These are phyloP conservation scores for Apotomis capreana DNA, from an alignment of 2,888 invertebrate species.

Conservation along the genomic window DNA sequence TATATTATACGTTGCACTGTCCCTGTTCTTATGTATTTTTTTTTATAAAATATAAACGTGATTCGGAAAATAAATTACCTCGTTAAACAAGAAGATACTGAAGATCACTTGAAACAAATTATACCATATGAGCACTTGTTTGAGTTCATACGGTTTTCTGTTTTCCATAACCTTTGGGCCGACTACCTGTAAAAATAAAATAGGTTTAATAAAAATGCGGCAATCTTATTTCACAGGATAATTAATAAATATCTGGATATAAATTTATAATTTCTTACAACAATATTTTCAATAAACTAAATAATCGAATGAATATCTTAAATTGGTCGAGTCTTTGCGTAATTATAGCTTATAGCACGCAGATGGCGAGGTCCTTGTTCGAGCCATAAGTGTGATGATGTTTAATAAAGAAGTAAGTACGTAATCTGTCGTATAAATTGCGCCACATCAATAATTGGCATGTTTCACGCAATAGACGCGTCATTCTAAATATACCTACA, in stretches of 20 bases:
- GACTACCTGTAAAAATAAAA: conserved; percentile 76
- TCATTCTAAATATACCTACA: conserved; percentile 1
- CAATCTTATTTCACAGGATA: neutral
- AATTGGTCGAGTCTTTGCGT: no score
- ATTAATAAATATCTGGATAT: no score
- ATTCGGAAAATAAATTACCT: conserved; percentile 76
- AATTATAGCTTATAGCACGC: neutral
- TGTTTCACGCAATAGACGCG: conserved; percentile 45
- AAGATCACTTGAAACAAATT: conserved; percentile 93
- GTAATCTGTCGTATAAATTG: neutral
- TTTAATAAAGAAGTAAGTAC: neutral
- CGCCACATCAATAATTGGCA: conserved; percentile 1
- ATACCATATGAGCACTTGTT: conserved; percentile 89
- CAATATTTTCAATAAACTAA: no score
- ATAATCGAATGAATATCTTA: no score
- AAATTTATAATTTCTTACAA: no score
- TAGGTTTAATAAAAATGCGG: conserved; percentile 6
- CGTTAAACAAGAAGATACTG: conserved; percentile 88
- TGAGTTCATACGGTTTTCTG: conserved; percentile 91
- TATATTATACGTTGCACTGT: no score
- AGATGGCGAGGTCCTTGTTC: neutral
- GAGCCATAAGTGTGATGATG: neutral
- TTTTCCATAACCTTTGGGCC: conserved; percentile 94
- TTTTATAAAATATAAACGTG: neutral
- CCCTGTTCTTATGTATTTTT: no score